phyloP scores from a whole-genome alignment of 2,888 invertebrate species.

The Empis livida region DNA sequence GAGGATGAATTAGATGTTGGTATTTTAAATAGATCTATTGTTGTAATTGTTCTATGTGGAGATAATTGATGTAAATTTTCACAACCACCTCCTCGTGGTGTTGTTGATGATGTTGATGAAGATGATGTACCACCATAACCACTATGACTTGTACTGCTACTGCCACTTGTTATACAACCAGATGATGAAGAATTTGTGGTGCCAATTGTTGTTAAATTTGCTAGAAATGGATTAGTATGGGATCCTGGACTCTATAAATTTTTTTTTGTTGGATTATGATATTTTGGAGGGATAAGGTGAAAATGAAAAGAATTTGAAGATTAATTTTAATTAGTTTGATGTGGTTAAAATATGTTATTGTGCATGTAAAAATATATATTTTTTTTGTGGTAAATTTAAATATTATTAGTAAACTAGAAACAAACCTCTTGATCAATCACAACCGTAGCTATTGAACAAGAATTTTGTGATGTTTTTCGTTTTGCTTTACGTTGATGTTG shows the following conservation, averaged over 20 bases:
- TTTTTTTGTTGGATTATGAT: slow-evolving; percentile 3
- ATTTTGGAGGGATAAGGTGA: background rate
- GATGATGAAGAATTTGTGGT: slow-evolving; percentile 19
- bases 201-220: slow-evolving; percentile 18
- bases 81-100: background rate
- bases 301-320: background rate
- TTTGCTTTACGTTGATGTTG: slow-evolving; percentile 11
- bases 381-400: background rate
- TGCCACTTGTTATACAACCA: slow-evolving; percentile 9
- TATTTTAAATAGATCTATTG: slow-evolving; percentile 1
- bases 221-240: slow-evolving; percentile 34
- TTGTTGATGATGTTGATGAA: slow-evolving; percentile 10
- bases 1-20: background rate
- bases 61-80: slow-evolving; percentile 17
- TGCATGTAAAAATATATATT: background rate
- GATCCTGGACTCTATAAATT: slow-evolving; percentile 24
- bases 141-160: slow-evolving; percentile 11
- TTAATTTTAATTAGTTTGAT: background rate
- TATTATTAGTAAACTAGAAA: slow-evolving; percentile 7
- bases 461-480: background rate
- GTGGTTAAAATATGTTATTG: too few species aligned
- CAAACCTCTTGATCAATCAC: slow-evolving; percentile 20
- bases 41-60: slow-evolving; percentile 1
- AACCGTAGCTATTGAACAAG: slow-evolving; percentile 7
- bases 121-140: slow-evolving; percentile 6